These are phyloP conservation scores for Pheosia tremula DNA, from an alignment of 2,888 invertebrate genomes.

Conservation along the genomic window DNA sequence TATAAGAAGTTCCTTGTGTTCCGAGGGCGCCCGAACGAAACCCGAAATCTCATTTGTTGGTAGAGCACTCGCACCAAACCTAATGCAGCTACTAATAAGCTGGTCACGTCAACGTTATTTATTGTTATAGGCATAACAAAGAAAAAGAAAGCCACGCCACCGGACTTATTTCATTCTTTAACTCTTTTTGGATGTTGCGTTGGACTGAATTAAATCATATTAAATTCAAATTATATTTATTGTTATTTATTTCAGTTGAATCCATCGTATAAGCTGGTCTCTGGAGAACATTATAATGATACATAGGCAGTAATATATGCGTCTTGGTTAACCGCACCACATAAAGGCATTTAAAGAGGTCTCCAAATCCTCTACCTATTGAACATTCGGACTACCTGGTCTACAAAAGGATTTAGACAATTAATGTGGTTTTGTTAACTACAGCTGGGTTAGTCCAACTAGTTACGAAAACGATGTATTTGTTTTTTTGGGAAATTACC, in stretches of 20 bases:
- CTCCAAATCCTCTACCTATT: not conserved
- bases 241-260: not conserved
- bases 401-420: not conserved
- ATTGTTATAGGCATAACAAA: constrained; percentile 75
- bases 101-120: constrained; percentile 80
- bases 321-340: not conserved
- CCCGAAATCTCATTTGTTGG: constrained; percentile 61
- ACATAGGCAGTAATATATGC: not conserved
- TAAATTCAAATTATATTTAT: not conserved
- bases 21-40: constrained; percentile 54
- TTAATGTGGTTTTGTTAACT: not conserved
- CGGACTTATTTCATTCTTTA: constrained; percentile 60
- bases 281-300: not conserved
- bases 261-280: not conserved
- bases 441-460: not conserved
- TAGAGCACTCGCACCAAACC: constrained; percentile 55
- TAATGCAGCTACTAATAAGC: constrained; percentile 79
- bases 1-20: constrained; percentile 50
- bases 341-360: not conserved
- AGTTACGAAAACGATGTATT: not conserved
- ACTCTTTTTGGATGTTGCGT: constrained; percentile 47
- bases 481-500: too few species aligned
- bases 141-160: constrained; percentile 63
- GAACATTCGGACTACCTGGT: not conserved
- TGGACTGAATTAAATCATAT: constrained; percentile 18